These are phyloP conservation scores for Drosophila asahinai DNA, from an alignment of 1,140 invertebrate species.

Conservation along the genomic window DNA sequence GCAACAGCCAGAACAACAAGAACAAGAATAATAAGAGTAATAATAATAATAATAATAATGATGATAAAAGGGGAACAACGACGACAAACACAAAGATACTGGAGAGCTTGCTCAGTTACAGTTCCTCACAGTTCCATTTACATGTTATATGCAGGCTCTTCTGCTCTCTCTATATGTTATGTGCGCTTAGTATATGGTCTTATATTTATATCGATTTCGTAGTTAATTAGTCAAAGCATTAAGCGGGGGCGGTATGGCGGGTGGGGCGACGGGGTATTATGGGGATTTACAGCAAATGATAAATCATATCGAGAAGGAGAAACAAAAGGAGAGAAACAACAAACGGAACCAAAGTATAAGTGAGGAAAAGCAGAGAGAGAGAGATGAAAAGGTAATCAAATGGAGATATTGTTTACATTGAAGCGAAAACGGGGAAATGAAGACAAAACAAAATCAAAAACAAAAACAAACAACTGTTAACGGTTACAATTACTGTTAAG, in stretches of 20 bases:
- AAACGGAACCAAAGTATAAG: conserved; percentile 7
- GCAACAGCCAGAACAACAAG: conserved; percentile 9
- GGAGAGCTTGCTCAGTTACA: conserved; percentile 6
- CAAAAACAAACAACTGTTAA: conserved; percentile 37
- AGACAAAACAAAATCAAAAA: conserved; percentile 46
- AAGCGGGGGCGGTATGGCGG: conserved; percentile 15
- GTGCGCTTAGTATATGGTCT: conserved; percentile 3
- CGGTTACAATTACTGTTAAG: conserved; percentile 51
- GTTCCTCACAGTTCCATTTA: conserved; percentile 3
- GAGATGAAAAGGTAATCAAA: conserved; percentile 1
- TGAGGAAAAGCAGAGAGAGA: background rate
- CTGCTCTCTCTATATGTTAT: conserved; percentile 1
- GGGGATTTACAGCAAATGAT: conserved; percentile 43
- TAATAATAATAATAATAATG: background rate
- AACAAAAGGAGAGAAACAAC: conserved; percentile 2
- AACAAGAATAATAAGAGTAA: conserved; percentile 5
- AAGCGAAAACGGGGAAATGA: conserved; percentile 24
- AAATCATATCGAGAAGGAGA: conserved; percentile 21
- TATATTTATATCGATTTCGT: conserved; percentile 44
- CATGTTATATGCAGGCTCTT: background rate
- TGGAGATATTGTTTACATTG: conserved; percentile 20
- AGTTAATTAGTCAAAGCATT: conserved; percentile 44
- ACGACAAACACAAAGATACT: conserved; percentile 26
- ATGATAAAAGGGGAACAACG: background rate
- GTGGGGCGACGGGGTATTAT: background rate